phyloP scores from a whole-genome alignment of 1,140 invertebrate species.

The Pogonognathellus flavescens region DNA sequence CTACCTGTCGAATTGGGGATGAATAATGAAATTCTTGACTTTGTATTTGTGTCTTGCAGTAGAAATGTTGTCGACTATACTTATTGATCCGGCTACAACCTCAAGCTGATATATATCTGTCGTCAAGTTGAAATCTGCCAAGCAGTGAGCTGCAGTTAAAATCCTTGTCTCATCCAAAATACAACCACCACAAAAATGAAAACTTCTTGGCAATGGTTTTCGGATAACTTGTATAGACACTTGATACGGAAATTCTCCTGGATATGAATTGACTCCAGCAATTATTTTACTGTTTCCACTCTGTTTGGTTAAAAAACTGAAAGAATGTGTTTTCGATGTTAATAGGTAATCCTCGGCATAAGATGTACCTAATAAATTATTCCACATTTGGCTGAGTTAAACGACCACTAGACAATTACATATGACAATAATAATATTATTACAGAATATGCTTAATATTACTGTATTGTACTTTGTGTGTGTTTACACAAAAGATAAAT shows the following conservation, averaged over 20 bases:
- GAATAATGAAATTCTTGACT: background rate
- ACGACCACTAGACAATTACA: no score
- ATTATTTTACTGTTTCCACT: background rate
- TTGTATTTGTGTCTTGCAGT: background rate
- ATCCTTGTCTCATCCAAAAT: background rate
- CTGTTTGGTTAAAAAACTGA: no score
- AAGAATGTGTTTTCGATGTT: no score
- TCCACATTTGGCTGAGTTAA: no score
- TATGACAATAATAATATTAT: no score
- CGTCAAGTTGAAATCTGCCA: background rate
- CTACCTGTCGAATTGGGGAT: background rate
- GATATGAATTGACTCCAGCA: background rate
- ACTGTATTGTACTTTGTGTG: no score
- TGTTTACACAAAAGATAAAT: no score
- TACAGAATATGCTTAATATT: no score
- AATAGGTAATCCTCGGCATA: no score
- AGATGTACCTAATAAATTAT: no score
- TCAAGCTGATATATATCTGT: background rate
- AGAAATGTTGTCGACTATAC: background rate
- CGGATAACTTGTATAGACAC: background rate
- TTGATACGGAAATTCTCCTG: slow-evolving; percentile 8
- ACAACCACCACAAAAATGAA: slow-evolving; percentile 4
- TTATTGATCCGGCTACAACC: background rate
- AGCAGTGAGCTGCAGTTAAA: background rate
- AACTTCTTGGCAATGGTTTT: background rate